Conservation (phyloP, 2,888 invertebrate species). For the Alloscopus bannaensis region DNA sequence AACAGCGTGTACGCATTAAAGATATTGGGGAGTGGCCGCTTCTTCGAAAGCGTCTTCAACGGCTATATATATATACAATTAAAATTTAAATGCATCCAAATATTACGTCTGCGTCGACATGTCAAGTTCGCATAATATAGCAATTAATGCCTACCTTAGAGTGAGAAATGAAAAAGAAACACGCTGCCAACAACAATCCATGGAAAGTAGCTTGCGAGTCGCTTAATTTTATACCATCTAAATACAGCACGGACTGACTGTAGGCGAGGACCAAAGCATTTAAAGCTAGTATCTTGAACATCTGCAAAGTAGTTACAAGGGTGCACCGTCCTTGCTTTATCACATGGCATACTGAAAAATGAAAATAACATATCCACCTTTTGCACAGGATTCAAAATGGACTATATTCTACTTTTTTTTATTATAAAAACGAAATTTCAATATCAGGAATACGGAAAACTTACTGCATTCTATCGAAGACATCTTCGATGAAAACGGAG, state of each 20-base stretch:
- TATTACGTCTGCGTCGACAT: too few relatives aligned
- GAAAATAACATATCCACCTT: not conserved
- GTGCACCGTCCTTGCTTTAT: conserved; percentile 99
- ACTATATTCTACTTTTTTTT: too few relatives aligned
- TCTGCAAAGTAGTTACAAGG: conserved; percentile 98
- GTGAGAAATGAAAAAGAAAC: conserved; percentile 98
- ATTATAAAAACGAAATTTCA: too few relatives aligned
- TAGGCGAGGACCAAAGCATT: conserved; percentile 98
- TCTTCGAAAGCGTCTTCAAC: conserved; percentile 91
- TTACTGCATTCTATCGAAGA: conserved; percentile 96
- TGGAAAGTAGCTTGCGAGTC: conserved; percentile 98
- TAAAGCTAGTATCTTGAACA: conserved; percentile 99
- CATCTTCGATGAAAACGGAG: conserved; percentile 98
- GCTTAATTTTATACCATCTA: conserved; percentile 98
- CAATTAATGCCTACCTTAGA: too few relatives aligned
- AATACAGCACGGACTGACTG: conserved; percentile 97
- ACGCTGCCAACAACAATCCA: conserved; percentile 95
- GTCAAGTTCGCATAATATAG: too few relatives aligned
- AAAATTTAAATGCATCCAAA: conserved; percentile 3
- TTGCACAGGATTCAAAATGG: too few relatives aligned
- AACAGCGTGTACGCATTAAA: conserved; percentile 98
- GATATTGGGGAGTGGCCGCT: conserved; percentile 97
- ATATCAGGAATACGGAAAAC: conserved; percentile 75
- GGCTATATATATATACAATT: conserved; percentile 81
- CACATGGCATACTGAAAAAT: conserved; percentile 93